Evolutionary conservation across 2,888 invertebrate genomes (phyloP).

Genomic region (Synanthedon myopaeformis): DNA sequence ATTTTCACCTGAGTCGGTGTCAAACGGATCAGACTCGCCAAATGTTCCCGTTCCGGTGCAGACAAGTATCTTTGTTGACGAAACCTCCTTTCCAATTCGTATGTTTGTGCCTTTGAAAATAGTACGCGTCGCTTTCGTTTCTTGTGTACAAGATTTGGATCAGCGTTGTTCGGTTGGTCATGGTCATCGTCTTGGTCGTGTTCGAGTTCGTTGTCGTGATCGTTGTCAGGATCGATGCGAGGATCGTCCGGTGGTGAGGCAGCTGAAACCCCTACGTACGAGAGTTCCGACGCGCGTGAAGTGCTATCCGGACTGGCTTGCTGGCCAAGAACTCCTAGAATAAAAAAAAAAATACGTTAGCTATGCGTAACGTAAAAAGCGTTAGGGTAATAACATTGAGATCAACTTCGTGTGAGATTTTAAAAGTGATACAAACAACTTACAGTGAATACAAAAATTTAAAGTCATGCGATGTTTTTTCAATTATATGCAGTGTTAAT

Average conservation of each 20-base stretch:
- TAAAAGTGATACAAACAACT: no score
- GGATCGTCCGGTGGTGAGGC: constrained; percentile 50
- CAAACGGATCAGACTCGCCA: constrained; percentile 93
- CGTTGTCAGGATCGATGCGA: constrained; percentile 41
- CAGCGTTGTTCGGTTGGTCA: constrained; percentile 36
- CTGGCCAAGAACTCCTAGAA: constrained; percentile 71
- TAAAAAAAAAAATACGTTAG: constrained; percentile 18
- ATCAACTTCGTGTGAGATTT: no score
- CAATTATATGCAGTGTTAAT: no score
- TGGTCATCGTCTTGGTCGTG: constrained; percentile 71
- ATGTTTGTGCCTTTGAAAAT: constrained; percentile 98
- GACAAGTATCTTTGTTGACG: constrained; percentile 96
- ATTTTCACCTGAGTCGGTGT: constrained; percentile 99
- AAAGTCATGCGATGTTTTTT: no score
- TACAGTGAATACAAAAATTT: no score
- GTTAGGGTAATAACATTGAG: no score
- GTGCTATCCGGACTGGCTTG: constrained; percentile 88
- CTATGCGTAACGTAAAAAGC: no score
- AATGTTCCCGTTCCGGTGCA: constrained; percentile 96
- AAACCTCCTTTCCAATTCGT: constrained; percentile 94
- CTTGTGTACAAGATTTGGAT: constrained; percentile 75
- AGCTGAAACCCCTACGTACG: constrained; percentile 61
- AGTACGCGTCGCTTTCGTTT: constrained; percentile 95
- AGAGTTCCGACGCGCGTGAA: constrained; percentile 84
- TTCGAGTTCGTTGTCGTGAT: constrained; percentile 69